Conservation (phyloP, 2,888 invertebrate species). For the Orchesellides sinensis region DNA sequence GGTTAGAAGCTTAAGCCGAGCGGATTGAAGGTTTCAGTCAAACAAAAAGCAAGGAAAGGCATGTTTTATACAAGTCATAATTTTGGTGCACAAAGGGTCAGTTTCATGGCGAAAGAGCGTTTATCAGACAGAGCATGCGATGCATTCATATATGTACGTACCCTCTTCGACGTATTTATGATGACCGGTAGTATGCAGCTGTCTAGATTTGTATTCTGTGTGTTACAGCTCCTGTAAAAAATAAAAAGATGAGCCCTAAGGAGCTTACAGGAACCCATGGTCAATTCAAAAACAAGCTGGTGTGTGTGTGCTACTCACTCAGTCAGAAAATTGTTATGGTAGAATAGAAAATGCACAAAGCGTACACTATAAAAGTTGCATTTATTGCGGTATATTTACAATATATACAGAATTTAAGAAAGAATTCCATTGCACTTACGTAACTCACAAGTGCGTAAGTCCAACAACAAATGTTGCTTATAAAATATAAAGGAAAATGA, state of each 20-base stretch:
- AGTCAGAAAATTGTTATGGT: slow-evolving; percentile 19
- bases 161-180: slow-evolving; percentile 22
- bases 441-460: background rate
- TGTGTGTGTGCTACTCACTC: background rate
- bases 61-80: slow-evolving; percentile 39
- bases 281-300: background rate
- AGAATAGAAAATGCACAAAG: slow-evolving; percentile 45
- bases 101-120: slow-evolving; percentile 34
- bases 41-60: slow-evolving; percentile 35
- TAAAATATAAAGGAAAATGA: slow-evolving; percentile 33
- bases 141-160: background rate
- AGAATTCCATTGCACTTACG: background rate
- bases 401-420: background rate
- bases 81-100: slow-evolving; percentile 44
- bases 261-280: slow-evolving; percentile 29
- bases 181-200: slow-evolving; percentile 25
- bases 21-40: slow-evolving; percentile 30
- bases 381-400: slow-evolving; percentile 16
- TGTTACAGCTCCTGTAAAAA: slow-evolving; percentile 26
- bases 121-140: background rate
- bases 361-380: slow-evolving; percentile 34
- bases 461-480: background rate
- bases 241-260: slow-evolving; percentile 53
- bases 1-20: slow-evolving; percentile 15
- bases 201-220: slow-evolving; percentile 37